These are phyloP conservation scores for Agonopterix heracliana DNA, from an alignment of 2,888 invertebrate genomes.

Conservation along the genomic window DNA sequence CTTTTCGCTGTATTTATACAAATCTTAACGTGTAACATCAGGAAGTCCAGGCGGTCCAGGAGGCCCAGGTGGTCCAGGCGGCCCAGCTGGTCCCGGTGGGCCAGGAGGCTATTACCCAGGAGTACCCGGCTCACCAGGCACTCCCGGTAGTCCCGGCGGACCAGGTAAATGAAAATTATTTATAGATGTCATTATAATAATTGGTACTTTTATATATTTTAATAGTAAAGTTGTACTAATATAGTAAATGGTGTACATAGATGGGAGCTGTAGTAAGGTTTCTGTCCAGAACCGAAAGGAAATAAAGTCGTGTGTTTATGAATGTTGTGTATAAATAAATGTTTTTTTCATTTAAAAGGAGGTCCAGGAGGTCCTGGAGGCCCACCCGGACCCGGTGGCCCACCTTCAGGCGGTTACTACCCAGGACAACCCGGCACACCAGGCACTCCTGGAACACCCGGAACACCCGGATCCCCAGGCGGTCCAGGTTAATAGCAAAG, in stretches of 20 bases:
- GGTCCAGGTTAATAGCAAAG: too few species aligned
- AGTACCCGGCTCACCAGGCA: constrained; percentile 20
- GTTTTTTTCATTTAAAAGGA: not conserved
- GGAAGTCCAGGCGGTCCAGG: constrained; percentile 41
- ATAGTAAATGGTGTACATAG: too few species aligned
- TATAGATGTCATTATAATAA: too few species aligned
- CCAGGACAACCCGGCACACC: constrained; percentile 19
- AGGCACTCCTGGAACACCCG: constrained; percentile 24
- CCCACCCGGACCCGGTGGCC: constrained; percentile 7
- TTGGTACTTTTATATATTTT: too few species aligned
- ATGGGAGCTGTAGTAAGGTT: too few species aligned
- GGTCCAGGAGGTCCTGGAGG: constrained; percentile 27
- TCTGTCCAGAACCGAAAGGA: too few species aligned
- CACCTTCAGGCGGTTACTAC: constrained; percentile 19
- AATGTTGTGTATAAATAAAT: not conserved
- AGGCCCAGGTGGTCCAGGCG: constrained; percentile 9
- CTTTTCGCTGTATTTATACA: too few species aligned
- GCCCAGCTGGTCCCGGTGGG: constrained; percentile 2
- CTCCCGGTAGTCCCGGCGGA: constrained; percentile 34
- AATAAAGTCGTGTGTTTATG: too few species aligned
- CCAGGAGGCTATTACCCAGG: constrained; percentile 14
- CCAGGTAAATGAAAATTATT: constrained; percentile 14
- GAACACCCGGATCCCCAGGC: constrained; percentile 12
- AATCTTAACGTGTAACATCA: constrained; percentile 14
- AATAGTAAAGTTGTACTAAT: too few species aligned